A percentile compares a stretch with the other conserved stretches of the same genome.
Evolutionary conservation across 2,797 vertebrate genomes (phyloP).

Genomic region (Catamblyrhynchus diadema): DNA sequence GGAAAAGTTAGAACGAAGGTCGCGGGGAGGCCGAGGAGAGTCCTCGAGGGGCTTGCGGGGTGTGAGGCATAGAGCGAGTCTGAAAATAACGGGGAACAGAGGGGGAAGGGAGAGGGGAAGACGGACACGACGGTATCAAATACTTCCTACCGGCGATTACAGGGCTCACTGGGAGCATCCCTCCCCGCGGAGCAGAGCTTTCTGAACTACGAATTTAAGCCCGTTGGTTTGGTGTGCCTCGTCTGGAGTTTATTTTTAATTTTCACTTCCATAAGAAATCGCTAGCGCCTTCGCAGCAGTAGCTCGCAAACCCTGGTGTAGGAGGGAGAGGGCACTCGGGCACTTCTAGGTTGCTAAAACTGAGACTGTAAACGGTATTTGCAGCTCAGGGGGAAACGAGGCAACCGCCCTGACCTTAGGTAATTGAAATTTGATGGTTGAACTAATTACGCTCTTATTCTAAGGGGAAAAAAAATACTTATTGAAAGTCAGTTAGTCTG

Average conservation of each 20-base stretch:
- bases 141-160: not conserved
- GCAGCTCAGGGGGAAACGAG: conserved; percentile 51
- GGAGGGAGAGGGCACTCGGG: conserved; percentile 3
- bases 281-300: not conserved
- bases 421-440: conserved; percentile 76
- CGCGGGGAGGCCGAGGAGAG: not conserved
- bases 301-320: not conserved
- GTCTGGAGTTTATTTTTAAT: not conserved
- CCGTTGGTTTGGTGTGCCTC: not conserved
- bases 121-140: not conserved
- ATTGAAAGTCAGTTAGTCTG: conserved; percentile 41
- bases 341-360: conserved; percentile 44
- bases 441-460: conserved; percentile 71
- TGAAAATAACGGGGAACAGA: conserved; percentile 20
- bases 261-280: not conserved
- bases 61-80: not conserved
- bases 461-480: conserved; percentile 43
- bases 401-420: conserved; percentile 55
- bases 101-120: not conserved
- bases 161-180: not conserved
- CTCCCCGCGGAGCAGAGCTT: not conserved
- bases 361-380: conserved; percentile 56
- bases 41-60: not conserved
- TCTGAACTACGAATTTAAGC: not conserved
- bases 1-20: not conserved